Evolutionary conservation across 1,140 invertebrate genomes (phyloP).

Genomic region (Drosophila subobscura): DNA sequence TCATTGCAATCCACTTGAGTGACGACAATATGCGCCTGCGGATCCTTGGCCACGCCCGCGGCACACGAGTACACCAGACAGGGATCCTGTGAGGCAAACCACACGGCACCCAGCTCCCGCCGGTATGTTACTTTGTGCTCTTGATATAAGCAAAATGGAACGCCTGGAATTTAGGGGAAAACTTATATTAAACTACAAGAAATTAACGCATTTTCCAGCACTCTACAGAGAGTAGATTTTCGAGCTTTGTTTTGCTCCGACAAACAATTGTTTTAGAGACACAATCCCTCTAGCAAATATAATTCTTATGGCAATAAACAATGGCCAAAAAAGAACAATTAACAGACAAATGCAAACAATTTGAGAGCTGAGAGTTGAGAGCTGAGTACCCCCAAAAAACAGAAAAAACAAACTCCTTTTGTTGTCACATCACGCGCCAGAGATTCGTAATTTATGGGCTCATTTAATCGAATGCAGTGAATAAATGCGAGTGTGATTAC

Average conservation of each 20-base stretch:
- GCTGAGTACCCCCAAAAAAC: background rate
- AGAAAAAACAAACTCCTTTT: slow-evolving; percentile 32
- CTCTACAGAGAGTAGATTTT: slow-evolving; percentile 9
- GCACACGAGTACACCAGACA: slow-evolving; percentile 68
- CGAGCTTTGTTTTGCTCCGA: slow-evolving; percentile 23
- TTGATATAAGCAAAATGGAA: slow-evolving; percentile 55
- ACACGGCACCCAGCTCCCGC: slow-evolving; percentile 68
- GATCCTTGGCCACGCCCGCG: slow-evolving; percentile 53
- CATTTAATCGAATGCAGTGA: slow-evolving; percentile 35
- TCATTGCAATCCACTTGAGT: slow-evolving; percentile 76
- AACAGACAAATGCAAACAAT: slow-evolving; percentile 41
- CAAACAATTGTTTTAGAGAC: slow-evolving; percentile 32
- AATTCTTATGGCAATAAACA: slow-evolving; percentile 35
- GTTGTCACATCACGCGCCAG: slow-evolving; percentile 46
- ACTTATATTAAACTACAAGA: background rate
- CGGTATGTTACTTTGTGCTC: slow-evolving; percentile 54
- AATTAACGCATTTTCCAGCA: too few species aligned
- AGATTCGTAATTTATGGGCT: slow-evolving; percentile 35
- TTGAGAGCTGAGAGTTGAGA: slow-evolving; percentile 5
- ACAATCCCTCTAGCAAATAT: slow-evolving; percentile 34
- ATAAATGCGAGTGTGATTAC: background rate
- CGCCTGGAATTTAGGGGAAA: slow-evolving; percentile 6
- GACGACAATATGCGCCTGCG: slow-evolving; percentile 63
- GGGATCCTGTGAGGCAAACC: slow-evolving; percentile 58
- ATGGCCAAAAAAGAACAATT: slow-evolving; percentile 18